Percentiles rank a stretch among this genome's conserved stretches.
phyloP scores from a whole-genome alignment of 2,797 vertebrate genomes.

The Streptopelia turtur region DNA sequence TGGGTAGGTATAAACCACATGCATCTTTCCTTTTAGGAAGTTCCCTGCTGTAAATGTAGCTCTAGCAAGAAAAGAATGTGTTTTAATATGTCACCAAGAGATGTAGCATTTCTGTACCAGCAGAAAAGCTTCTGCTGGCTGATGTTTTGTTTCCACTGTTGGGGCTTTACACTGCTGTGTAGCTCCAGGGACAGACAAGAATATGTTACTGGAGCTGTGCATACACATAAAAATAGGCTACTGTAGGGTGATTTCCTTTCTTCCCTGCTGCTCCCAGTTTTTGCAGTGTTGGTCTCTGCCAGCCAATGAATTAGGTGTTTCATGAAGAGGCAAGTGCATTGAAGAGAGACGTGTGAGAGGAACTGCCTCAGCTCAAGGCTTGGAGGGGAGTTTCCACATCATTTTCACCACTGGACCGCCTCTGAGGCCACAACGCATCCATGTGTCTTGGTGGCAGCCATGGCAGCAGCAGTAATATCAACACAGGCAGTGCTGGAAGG shows the following conservation, averaged over 20 bases:
- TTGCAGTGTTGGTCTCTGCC: background rate
- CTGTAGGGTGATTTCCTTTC: background rate
- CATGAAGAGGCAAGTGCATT: background rate
- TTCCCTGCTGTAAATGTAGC: background rate
- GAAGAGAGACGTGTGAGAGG: background rate
- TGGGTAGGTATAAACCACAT: background rate
- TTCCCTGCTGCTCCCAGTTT: background rate
- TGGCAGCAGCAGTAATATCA: background rate
- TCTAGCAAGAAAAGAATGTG: background rate
- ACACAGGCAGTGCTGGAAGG: background rate
- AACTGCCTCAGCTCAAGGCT: background rate
- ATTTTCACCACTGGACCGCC: background rate
- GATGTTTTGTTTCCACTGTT: background rate
- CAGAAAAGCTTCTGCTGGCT: background rate
- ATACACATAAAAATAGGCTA: background rate
- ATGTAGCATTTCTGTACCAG: background rate
- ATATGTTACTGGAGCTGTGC: background rate
- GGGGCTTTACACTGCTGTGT: background rate
- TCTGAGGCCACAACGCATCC: background rate
- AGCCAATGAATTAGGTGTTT: background rate
- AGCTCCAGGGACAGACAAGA: background rate
- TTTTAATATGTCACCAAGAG: background rate
- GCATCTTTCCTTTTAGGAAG: background rate
- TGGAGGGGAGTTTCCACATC: background rate
- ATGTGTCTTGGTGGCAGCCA: background rate